A percentile compares a stretch with the other conserved stretches of the same genome.
Evolutionary conservation across 1,140 invertebrate species (phyloP).

Genomic region (Bombus ignitus): DNA sequence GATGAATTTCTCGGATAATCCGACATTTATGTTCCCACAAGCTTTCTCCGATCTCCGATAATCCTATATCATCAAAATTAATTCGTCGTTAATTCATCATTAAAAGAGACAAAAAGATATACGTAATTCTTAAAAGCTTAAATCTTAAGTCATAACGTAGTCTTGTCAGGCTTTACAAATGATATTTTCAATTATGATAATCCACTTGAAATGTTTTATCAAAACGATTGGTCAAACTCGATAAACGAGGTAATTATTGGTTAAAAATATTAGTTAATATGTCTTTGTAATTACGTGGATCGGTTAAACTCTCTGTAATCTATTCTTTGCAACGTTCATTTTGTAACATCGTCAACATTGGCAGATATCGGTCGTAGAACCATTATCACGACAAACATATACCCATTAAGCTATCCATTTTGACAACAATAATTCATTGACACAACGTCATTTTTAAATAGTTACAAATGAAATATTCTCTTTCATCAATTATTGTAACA

Average conservation of each 20-base stretch:
- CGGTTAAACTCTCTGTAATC: not conserved
- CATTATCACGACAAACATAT: not conserved
- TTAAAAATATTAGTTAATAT: not conserved
- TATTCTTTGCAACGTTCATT: not conserved
- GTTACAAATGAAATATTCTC: not conserved
- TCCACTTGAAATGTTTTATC: not conserved
- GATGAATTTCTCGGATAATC: not conserved
- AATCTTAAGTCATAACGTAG: not conserved
- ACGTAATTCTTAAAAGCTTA: not conserved
- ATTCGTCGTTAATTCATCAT: no score
- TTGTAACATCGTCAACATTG: no score
- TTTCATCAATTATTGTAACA: no score
- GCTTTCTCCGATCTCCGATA: not conserved
- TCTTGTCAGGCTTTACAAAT: slow-evolving; percentile 13
- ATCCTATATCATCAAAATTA: no score
- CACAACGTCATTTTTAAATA: no score
- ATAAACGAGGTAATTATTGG: not conserved
- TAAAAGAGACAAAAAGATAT: no score
- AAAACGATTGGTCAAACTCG: not conserved
- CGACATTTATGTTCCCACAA: not conserved
- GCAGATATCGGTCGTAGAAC: no score
- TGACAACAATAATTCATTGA: not conserved
- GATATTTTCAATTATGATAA: slow-evolving; percentile 12
- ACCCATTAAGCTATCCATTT: not conserved
- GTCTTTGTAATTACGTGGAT: not conserved